Percentiles rank a stretch among this genome's conserved stretches.
phyloP scores from a whole-genome alignment of 2,113 vertebrate genomes.

The Rana temporaria region DNA sequence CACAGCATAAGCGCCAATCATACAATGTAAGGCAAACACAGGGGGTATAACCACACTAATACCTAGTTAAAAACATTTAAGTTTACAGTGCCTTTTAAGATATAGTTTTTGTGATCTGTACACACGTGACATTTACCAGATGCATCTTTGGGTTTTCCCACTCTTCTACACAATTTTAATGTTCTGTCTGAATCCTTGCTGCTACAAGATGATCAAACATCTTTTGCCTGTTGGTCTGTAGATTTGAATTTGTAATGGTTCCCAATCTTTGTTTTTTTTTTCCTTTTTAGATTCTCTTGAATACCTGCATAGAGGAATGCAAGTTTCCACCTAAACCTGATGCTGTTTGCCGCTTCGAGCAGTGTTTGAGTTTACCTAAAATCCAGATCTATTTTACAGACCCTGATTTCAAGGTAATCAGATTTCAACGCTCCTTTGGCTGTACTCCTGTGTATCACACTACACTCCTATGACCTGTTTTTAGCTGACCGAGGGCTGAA shows the following conservation, averaged over 20 bases:
- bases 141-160: neutral
- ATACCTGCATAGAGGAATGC: constrained; percentile 80
- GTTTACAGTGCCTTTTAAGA: too few species aligned
- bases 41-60: too few species aligned
- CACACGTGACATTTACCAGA: too few species aligned
- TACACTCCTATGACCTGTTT: too few species aligned
- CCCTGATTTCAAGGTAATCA: constrained; percentile 95
- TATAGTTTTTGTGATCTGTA: neutral
- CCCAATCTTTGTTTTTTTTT: neutral
- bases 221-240: neutral
- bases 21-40: too few species aligned
- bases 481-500: too few species aligned
- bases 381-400: constrained; percentile 90
- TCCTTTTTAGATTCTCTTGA: constrained; percentile 73
- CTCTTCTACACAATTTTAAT: too few species aligned
- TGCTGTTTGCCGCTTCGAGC: constrained; percentile 83
- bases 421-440: neutral
- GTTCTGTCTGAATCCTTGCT: neutral
- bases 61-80: too few species aligned
- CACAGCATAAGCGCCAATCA: too few species aligned
- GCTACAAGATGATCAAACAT: neutral
- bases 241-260: too few species aligned
- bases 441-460: too few species aligned
- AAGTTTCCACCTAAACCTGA: constrained; percentile 88
- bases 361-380: constrained; percentile 78